A percentile compares a stretch with the other conserved stretches of the same genome.
Evolutionary conservation across 2,113 vertebrate species (phyloP).

Genomic region (Emydura subglobosa): DNA sequence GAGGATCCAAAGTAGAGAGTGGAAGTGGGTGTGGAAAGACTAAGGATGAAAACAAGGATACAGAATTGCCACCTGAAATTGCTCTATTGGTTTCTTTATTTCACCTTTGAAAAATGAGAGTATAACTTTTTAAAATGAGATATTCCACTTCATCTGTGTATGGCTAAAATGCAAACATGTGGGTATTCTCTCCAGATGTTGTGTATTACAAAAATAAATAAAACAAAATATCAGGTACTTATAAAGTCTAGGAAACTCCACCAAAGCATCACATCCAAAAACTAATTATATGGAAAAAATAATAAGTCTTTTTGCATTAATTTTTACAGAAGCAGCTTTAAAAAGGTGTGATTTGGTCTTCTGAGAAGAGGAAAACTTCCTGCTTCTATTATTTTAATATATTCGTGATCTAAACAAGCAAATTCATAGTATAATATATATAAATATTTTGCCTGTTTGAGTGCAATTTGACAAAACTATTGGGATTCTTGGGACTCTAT

Average conservation of each 20-base stretch:
- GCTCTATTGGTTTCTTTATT: too few species aligned
- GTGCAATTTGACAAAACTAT: neutral
- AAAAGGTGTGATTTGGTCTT: fast-evolving
- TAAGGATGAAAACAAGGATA: too few species aligned
- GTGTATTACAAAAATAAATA: neutral
- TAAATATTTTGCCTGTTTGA: neutral
- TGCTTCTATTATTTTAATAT: neutral
- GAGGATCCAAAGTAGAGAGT: too few species aligned
- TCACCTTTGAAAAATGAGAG: neutral
- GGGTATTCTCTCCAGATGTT: neutral
- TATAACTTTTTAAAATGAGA: neutral
- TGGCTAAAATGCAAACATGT: conserved; percentile 7
- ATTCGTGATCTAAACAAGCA: neutral
- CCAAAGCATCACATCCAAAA: neutral
- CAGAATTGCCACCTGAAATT: too few species aligned
- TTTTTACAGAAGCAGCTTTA: neutral
- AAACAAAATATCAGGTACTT: neutral
- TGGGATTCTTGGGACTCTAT: neutral
- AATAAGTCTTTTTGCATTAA: neutral
- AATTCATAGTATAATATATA: neutral
- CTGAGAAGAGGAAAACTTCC: neutral
- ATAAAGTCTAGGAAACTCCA: neutral
- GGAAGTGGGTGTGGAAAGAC: too few species aligned
- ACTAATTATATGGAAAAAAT: neutral
- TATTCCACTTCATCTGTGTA: neutral